Evolutionary conservation across 2,888 invertebrate species (phyloP), one percentile per base, ranked within the genome.

Genomic region (Stenurella melanura): DNA sequence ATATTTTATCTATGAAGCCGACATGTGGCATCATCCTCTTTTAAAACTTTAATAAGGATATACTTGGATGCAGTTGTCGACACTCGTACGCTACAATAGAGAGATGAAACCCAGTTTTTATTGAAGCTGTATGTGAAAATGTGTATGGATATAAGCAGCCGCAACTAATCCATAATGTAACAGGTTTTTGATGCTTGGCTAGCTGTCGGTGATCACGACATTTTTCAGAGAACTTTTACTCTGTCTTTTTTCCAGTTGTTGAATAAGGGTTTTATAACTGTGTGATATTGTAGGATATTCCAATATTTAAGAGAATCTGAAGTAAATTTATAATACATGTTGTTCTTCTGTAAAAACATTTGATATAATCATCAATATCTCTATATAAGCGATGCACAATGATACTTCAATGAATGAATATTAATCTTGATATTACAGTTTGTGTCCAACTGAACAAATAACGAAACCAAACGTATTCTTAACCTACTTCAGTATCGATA

Each of bases 141-240:
- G 56, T 57, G 26, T 69, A 57, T 56, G 34, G 54, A 6, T 64
- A 38, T 64, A 26, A 50, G n/a, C 56, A 57, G 9, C 38, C 69
- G 17, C 11, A 34, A 17, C 34, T 57, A 58, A 57, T 69, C 57
- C 69, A 69, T 69, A 69, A 69, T 69, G 69, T 69, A 69, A 34
- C 69, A 69, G 69, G 57, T 58, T 58, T 68, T 69, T 69, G 19
- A 69, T 11, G 38, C 34, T 57, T 57, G 57, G 38, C 34, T 69
- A 38, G 69, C 42, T 64, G 10, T 7, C 17, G 11, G 42, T 42
- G 38, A 18, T 64, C n/a, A 15, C n/a, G 50, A 38, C 38, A 64
- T 64, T 64, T 64, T 30, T 2, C 61, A 30, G 61, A 30, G 34
- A 30, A 15, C 30, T 50, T 11, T 42, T 12, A 3, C 42, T 12